Conservation (phyloP, 2,797 vertebrate species). For the Sebastes goodei region DNA sequence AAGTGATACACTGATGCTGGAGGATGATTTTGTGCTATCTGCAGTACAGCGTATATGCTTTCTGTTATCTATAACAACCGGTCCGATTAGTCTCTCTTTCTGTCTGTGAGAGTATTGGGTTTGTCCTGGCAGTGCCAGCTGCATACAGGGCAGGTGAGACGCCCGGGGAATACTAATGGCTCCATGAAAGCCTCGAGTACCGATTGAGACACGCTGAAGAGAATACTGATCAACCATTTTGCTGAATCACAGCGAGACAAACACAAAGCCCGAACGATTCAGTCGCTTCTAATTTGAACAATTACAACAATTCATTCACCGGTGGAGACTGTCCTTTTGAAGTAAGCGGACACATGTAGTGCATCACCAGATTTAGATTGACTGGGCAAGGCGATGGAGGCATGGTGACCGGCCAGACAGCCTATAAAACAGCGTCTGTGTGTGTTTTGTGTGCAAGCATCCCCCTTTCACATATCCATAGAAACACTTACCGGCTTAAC, state of each 20-base stretch:
- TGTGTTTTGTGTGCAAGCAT: slow-evolving; percentile 22
- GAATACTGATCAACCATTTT: slow-evolving; percentile 75
- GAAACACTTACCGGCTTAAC: slow-evolving; percentile 44
- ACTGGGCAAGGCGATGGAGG: background rate
- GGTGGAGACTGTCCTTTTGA: background rate
- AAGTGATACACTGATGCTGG: background rate
- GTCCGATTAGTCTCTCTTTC: slow-evolving; percentile 8
- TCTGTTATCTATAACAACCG: slow-evolving; percentile 23
- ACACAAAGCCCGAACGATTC: slow-evolving; percentile 17
- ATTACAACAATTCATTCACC: background rate
- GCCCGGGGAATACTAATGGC: slow-evolving; percentile 71
- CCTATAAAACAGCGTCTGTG: slow-evolving; percentile 20
- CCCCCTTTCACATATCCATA: slow-evolving; percentile 21
- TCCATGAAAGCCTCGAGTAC: slow-evolving; percentile 66
- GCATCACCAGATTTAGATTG: background rate
- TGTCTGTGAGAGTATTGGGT: slow-evolving; percentile 32
- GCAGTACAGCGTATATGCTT: background rate
- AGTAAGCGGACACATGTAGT: background rate
- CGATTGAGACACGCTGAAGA: slow-evolving; percentile 36
- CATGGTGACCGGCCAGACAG: slow-evolving; percentile 7
- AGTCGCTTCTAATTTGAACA: slow-evolving; percentile 13
- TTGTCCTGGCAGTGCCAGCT: slow-evolving; percentile 64
- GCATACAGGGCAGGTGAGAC: slow-evolving; percentile 64
- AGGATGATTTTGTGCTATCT: background rate
- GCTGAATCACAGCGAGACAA: slow-evolving; percentile 73